phyloP scores from a whole-genome alignment of 2,797 vertebrate species.

The Pyrocephalus nanus region DNA sequence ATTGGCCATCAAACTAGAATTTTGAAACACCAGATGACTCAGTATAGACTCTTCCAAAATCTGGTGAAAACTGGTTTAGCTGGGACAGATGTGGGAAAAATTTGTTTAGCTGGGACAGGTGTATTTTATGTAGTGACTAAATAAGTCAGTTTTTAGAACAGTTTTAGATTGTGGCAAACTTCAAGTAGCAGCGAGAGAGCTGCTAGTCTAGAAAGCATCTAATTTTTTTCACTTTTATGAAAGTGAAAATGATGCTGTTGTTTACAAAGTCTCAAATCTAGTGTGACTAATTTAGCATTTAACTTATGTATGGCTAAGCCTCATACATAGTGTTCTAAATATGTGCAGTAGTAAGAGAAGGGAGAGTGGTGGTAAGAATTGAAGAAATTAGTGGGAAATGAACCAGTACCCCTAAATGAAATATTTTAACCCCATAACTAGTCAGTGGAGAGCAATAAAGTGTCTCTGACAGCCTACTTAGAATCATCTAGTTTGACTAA shows the following conservation, averaged over 20 bases:
- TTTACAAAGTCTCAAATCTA: background rate
- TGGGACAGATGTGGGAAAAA: background rate
- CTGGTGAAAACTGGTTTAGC: accelerated
- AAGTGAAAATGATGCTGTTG: background rate
- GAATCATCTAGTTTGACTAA: background rate
- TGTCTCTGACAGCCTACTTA: background rate
- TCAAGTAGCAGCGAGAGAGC: background rate
- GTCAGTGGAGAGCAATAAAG: background rate
- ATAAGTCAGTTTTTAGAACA: background rate
- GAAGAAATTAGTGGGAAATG: background rate
- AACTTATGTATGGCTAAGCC: background rate
- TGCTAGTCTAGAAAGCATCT: background rate
- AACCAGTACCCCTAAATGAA: background rate
- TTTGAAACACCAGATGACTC: background rate
- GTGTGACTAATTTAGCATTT: conserved; percentile 14
- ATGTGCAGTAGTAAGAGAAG: background rate
- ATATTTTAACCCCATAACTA: background rate
- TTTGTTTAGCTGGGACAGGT: background rate
- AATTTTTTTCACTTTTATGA: background rate
- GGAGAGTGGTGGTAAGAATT: background rate
- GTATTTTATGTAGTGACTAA: background rate
- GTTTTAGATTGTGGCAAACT: background rate
- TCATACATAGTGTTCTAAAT: background rate
- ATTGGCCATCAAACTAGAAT: background rate
- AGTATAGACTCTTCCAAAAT: background rate